Base-by-base conservation (phyloP, 1,140 invertebrate genomes). In the Ectropis grisescens region DNA sequence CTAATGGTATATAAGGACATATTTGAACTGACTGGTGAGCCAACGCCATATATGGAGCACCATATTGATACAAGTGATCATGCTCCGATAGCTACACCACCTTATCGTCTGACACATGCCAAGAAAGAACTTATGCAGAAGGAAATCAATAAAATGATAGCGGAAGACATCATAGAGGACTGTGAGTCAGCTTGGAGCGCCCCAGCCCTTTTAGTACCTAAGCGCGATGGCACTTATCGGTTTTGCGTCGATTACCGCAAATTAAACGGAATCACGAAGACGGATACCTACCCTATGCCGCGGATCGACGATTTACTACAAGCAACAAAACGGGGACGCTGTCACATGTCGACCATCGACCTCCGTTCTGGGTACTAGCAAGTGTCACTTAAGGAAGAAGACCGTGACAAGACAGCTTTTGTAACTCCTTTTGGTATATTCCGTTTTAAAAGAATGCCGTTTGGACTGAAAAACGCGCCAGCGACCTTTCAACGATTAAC, bases 281-380 rank as follows among this genome's bases (percentile, higher is more conserved):
- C 26, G 1, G 36, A 44, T 25, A n/a, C 12, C 10, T 87, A 82
- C 53, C 84, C 85, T 0, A 39, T 88, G 3, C 85, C 85, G 1
- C n/a, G n/a, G n/a, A n/a, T n/a, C n/a, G n/a, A n/a, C n/a, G n/a
- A n/a, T n/a, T n/a, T n/a, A n/a, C n/a, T n/a, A n/a, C n/a, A n/a
- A n/a, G n/a, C n/a, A n/a, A n/a, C n/a, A n/a, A n/a, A n/a, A n/a
- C n/a, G n/a, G 48, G 66, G 4, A 84, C 38, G 48, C 6, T 44
- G 47, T 15, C 72, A 52, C 14, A 84, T 85, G 40, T 57, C 58
- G 2, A 67, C 66, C 0, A 29, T 86, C n/a, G 85, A 86, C 58
- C 35, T 84, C 4, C 48, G 39, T 2, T 37, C 59, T 50, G 69
- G 75, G 4, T 85, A 84, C 49, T 78, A 64, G 59, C 65, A 82